Evolutionary conservation across 30 jellyfish, hydroid and myxozoan species (phyloP), one percentile per base, ranked within the genome.

Genomic region (Hydractinia symbiolongicarpus): DNA sequence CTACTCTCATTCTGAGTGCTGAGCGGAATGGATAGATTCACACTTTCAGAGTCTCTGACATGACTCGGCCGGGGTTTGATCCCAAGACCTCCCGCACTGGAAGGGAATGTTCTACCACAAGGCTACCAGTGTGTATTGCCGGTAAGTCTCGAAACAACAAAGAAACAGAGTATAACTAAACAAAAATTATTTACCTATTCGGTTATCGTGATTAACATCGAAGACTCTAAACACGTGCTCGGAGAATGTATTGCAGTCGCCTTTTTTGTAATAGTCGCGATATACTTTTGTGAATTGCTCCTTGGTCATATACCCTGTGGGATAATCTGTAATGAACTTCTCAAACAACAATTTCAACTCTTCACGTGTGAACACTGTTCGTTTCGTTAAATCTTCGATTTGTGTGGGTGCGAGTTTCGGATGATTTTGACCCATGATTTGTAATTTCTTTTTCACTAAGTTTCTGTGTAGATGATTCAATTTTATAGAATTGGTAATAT

Each of bases 171-270:
- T 30, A 60, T 13, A 13, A 60, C 1, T 14, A 30, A 30, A 30
- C 40, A 20, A 56, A 55, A 20, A 76, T 16, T n/a, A 51, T 87
- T 30, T 80, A 88, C 96, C 96, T 19, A 88, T 88, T 83, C 77
- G 78, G 21, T 87, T 94, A 88, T 88, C 96, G 50, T 79, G 77
- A 75, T 88, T 88, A 40, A 81, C 90, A 72, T 88, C 96, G 58
- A 88, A 88, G 6, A 88, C 96, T 51, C 96, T 51, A 62, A 88
- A 88, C 10, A 88, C 96, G 68, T 88, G 96, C 79, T 88, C 96
- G 4, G 96, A 88, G 67, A 88, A 88, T 61, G 67, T 72, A 64
- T 78, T 77, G 5, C 94, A 89, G 75, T 88, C 96, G 10, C 96
- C 96, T n/a, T 81, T 40, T 54, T 55, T 83, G 71, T 88, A 88